phyloP scores from a whole-genome alignment of 2,113 vertebrate genomes.

The Elanoides forficatus region DNA sequence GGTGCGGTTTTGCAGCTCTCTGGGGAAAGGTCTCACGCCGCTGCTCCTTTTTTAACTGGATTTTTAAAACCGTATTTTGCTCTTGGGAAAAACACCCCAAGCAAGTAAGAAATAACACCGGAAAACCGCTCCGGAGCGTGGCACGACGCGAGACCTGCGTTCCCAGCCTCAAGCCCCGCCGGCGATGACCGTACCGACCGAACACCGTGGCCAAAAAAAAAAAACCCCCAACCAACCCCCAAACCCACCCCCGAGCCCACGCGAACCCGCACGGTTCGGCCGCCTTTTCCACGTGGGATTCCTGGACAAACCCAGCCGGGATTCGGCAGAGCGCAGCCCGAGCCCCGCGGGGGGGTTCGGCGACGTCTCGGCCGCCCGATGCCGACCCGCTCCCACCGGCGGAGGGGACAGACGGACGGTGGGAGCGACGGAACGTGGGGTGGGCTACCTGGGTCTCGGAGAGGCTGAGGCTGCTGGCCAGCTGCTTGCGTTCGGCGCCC shows the following conservation, averaged over 20 bases:
- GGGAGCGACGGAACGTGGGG: not conserved
- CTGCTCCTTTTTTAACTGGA: not conserved
- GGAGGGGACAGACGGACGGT: not conserved
- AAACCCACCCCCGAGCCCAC: accelerated
- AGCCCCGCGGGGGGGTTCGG: accelerated
- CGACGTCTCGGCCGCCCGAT: accelerated
- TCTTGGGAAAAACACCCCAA: not conserved
- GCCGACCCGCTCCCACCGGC: not conserved
- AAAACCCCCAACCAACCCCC: not conserved
- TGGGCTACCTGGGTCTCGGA: constrained; percentile 90
- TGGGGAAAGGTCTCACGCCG: accelerated
- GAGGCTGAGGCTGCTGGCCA: constrained; percentile 91
- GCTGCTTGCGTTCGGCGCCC: constrained; percentile 93
- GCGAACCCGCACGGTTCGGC: accelerated
- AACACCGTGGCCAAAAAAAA: accelerated
- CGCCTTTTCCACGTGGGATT: accelerated
- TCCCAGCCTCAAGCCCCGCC: not conserved
- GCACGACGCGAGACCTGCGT: accelerated
- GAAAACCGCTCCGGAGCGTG: accelerated
- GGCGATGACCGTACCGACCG: accelerated
- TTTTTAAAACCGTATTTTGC: accelerated
- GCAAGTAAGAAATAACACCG: accelerated
- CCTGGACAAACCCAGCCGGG: not conserved
- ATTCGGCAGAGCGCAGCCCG: not conserved
- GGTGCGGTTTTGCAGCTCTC: accelerated